Percentiles rank a stretch among this genome's conserved stretches.
Conservation (phyloP, 2,113 vertebrate species). For the Ursus arctos region DNA sequence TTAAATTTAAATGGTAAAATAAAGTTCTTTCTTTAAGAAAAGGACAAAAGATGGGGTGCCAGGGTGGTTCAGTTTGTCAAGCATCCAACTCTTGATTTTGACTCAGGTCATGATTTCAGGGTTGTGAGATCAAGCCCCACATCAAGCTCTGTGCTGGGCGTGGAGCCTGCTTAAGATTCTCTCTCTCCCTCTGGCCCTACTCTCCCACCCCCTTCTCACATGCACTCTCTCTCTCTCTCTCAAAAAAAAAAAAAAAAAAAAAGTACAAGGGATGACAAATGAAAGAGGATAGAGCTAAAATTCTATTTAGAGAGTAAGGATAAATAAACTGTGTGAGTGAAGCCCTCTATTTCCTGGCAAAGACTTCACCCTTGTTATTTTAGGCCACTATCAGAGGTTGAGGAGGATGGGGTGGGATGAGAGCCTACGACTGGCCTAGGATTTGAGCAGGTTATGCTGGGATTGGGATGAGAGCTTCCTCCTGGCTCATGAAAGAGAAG, state of each 20-base stretch:
- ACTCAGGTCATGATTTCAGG: neutral
- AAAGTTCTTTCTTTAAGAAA: neutral
- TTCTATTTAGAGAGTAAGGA: neutral
- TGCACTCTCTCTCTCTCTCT: neutral
- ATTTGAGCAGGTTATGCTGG: neutral
- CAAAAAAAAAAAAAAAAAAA: too few species aligned
- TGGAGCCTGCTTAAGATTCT: neutral
- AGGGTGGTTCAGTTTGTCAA: neutral
- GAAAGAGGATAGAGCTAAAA: neutral
- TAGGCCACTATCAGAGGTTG: neutral
- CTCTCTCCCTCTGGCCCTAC: neutral
- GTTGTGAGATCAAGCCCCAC: neutral
- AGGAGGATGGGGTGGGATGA: neutral
- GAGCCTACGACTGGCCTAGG: accelerated
- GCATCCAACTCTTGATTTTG: neutral
- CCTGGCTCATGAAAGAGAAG: neutral
- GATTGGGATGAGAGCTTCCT: neutral
- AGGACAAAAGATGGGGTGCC: neutral
- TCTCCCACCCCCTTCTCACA: accelerated
- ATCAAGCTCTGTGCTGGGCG: neutral
- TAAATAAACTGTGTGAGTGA: neutral
- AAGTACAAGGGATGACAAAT: neutral
- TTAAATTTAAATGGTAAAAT: neutral
- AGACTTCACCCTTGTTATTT: neutral
- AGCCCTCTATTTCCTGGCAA: neutral